A percentile compares a stretch with the other conserved stretches of the same genome.
phyloP scores from a whole-genome alignment of 2,113 vertebrate species.

The Salvelinus fontinalis region DNA sequence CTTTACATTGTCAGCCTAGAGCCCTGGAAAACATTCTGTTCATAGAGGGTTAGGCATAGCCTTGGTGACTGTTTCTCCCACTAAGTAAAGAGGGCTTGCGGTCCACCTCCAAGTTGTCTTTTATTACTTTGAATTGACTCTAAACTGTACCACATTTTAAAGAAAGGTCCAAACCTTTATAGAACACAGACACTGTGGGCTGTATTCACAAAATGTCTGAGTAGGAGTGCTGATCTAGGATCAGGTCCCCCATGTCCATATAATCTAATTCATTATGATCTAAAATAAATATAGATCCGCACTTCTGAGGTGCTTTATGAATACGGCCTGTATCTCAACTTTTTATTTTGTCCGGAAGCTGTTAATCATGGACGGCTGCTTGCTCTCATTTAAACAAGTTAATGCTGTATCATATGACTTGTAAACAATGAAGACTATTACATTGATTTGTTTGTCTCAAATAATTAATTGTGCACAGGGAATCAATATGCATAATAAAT shows the following conservation, averaged over 20 bases:
- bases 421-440: conserved; percentile 21
- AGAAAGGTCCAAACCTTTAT: conserved; percentile 24
- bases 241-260: too few relatives aligned
- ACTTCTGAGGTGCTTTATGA: too few relatives aligned
- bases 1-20: background rate
- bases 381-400: conserved; percentile 38
- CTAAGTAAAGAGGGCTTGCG: background rate
- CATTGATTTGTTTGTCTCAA: background rate
- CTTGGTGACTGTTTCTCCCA: conserved; percentile 9
- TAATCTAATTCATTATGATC: too few relatives aligned
- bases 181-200: background rate
- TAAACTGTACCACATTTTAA: conserved; percentile 31
- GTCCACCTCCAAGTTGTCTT: conserved; percentile 21
- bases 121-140: conserved; percentile 36
- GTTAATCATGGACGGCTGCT: conserved; percentile 8
- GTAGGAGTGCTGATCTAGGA: too few relatives aligned
- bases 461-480: background rate
- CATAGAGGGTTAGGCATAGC: background rate
- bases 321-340: background rate
- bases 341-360: background rate
- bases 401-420: conserved; percentile 21
- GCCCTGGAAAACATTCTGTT: conserved; percentile 16
- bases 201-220: too few relatives aligned
- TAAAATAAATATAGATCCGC: too few relatives aligned
- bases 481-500: background rate